Evolutionary conservation across 2,113 vertebrate species (phyloP).

Genomic region (Chionis minor): DNA sequence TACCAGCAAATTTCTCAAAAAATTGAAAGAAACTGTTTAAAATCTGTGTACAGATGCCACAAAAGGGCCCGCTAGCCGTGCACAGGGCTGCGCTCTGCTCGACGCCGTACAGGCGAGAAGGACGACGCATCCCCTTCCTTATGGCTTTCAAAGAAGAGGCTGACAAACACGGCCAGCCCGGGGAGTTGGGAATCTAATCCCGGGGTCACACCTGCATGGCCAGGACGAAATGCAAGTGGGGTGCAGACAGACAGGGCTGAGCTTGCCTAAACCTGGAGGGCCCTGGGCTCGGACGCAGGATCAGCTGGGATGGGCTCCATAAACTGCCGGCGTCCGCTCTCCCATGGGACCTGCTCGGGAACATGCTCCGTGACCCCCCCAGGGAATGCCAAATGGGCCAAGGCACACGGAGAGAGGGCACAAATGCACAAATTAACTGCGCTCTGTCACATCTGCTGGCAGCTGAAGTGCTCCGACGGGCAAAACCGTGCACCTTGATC

Average conservation of each 20-base stretch:
- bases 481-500: fast-evolving
- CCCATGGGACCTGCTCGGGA: background rate
- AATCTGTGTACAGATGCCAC: fast-evolving
- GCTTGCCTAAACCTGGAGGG: background rate
- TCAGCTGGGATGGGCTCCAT: background rate
- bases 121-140: background rate
- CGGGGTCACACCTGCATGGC: background rate
- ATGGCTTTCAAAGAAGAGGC: background rate
- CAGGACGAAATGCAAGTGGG: no score
- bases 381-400: fast-evolving
- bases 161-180: background rate
- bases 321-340: background rate
- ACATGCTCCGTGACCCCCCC: fast-evolving
- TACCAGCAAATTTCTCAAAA: background rate
- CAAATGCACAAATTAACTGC: background rate
- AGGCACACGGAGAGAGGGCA: fast-evolving
- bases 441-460: background rate
- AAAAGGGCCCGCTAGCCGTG: fast-evolving
- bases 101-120: background rate
- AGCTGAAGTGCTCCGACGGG: fast-evolving
- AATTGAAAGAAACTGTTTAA: background rate
- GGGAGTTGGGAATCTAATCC: background rate
- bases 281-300: background rate
- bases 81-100: fast-evolving
- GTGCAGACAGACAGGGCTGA: background rate